Evolutionary conservation across 2,113 vertebrate species (phyloP), one percentile per base, ranked within the genome.

Genomic region (Cololabis saira): DNA sequence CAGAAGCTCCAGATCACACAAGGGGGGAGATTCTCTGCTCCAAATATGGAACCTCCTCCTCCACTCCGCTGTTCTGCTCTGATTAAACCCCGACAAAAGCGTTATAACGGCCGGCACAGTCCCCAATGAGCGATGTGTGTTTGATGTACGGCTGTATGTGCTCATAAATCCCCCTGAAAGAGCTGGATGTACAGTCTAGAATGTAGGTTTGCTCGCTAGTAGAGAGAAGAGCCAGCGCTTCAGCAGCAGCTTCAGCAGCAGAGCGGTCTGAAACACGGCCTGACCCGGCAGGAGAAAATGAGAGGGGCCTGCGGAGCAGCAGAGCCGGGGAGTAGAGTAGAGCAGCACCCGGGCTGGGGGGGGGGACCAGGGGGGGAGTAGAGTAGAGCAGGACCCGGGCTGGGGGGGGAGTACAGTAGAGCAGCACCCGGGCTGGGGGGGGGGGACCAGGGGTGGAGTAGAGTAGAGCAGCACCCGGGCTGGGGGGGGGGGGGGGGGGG

Each of bases 161-260:
- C 43, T 54, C 47, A 64, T 81, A 85, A 89, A 91, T 87, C 77
- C 87, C 51, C 67, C 68, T 71, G 77, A 87, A 85, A 74, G 67
- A 79, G 74, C 86, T 83, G 81, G 84, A 89, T 86, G 92, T 91
- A 94, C 93, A 94, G 94, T 71, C 92, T 92, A 93, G 92, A 94
- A 93, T 93, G 94, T 92, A 87, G 88, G 92, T 93, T 94, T 93
- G 95, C 93, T 91, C 90, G 90, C 91, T 94, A 90, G 91, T 94
- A 89, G 94, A 95, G 95, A 95, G 95, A 94, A 94, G 87, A 96
- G 95, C 95, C 96, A 95, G 92, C 94, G 94, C 93, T 93, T 94
- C 94, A 90, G 91, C 80, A 93, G 93, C 95, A 93, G 96, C 95
- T 93, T 94, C 94, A 90, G 91, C 80, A 93, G 93, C 95, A 93